Conservation (phyloP, 2,888 invertebrate species). For the Eudemis profundana region DNA sequence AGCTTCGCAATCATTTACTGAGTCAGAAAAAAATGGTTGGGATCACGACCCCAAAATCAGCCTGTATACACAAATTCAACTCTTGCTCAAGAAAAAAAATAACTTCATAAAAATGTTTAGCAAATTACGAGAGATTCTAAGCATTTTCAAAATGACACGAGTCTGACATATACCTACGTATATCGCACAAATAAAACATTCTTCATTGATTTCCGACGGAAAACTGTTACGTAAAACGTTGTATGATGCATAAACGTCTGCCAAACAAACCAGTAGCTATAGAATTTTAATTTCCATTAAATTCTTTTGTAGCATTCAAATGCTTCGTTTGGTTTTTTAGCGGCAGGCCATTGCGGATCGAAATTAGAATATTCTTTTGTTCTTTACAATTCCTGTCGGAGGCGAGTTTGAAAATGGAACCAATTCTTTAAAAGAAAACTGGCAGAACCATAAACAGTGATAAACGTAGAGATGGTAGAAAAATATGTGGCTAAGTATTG, state of each 20-base stretch:
- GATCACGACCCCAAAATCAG: no score
- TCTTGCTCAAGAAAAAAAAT: no score
- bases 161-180: background rate
- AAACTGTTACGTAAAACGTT: conserved; percentile 31
- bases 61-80: no score
- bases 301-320: conserved; percentile 33
- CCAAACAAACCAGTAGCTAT: conserved; percentile 11
- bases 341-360: conserved; percentile 13
- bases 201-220: conserved; percentile 12
- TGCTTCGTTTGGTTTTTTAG: conserved; percentile 31
- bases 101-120: no score
- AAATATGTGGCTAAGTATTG: background rate
- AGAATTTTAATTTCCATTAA: conserved; percentile 35
- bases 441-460: conserved; percentile 22
- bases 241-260: conserved; percentile 17
- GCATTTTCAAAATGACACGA: no score
- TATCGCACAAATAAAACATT: background rate
- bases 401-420: conserved; percentile 19
- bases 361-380: conserved; percentile 17
- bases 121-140: no score
- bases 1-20: no score
- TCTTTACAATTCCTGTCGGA: conserved; percentile 1
- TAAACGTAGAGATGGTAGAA: background rate
- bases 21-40: no score
- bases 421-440: conserved; percentile 16